These are phyloP conservation scores for Catostomus latipinnis DNA, from an alignment of 2,797 vertebrate species.

Conservation along the genomic window DNA sequence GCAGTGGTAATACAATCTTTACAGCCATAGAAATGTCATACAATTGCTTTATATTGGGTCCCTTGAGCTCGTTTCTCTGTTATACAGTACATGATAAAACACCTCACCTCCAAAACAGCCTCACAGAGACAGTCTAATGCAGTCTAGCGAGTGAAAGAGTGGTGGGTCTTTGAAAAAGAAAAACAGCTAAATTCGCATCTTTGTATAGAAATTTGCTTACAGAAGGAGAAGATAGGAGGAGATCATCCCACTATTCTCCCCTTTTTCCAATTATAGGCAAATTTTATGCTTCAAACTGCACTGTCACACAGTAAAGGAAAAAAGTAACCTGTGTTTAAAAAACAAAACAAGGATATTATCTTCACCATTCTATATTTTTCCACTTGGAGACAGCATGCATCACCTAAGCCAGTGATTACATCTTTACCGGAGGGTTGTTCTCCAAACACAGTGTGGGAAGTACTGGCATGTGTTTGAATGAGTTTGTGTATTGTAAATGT, in stretches of 20 bases:
- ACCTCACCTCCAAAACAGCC: conserved; percentile 9
- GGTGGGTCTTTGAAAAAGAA: background rate
- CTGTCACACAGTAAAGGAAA: conserved; percentile 64
- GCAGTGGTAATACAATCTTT: no score
- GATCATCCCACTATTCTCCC: conserved; percentile 66
- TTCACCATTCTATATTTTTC: conserved; percentile 67
- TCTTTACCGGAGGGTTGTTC: conserved; percentile 54
- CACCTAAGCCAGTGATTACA: conserved; percentile 74
- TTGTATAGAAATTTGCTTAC: conserved; percentile 76
- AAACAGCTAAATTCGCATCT: conserved; percentile 35
- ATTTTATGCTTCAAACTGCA: conserved; percentile 70
- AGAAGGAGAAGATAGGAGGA: conserved; percentile 76
- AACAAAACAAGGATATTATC: conserved; percentile 65
- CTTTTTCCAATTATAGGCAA: conserved; percentile 57
- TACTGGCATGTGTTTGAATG: conserved; percentile 46
- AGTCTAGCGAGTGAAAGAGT: background rate
- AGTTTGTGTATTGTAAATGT: conserved; percentile 28
- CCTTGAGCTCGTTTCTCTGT: no score
- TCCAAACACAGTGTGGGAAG: conserved; percentile 50
- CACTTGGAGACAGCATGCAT: conserved; percentile 67
- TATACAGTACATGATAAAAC: background rate
- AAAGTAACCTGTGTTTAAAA: conserved; percentile 65
- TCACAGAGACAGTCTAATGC: background rate
- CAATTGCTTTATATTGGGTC: no score
- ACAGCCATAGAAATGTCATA: no score